Conservation (phyloP, 2,113 vertebrate species). For the Eupsittula cactorum region DNA sequence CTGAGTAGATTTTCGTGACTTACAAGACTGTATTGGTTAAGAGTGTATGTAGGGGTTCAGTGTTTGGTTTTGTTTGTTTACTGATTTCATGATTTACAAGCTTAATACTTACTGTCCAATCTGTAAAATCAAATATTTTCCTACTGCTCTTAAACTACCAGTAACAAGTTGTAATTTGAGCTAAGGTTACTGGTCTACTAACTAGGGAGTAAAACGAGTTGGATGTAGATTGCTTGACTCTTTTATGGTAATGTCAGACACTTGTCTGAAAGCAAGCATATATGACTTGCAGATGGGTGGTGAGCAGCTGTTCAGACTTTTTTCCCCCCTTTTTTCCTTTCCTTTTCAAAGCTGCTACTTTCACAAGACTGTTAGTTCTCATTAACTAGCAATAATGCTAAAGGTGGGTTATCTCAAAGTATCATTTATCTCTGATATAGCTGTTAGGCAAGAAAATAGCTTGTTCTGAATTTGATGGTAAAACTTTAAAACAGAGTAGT, state of each 20-base stretch:
- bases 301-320: background rate
- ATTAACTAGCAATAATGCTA: background rate
- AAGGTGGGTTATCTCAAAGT: background rate
- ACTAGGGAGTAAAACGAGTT: background rate
- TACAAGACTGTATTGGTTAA: background rate
- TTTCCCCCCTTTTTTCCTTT: background rate
- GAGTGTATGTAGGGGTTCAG: background rate
- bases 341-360: background rate
- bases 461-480: background rate
- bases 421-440: background rate
- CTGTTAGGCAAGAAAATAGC: background rate
- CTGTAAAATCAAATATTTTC: background rate
- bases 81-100: background rate
- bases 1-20: background rate
- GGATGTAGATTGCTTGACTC: background rate
- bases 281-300: background rate
- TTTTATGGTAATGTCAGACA: background rate
- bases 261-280: background rate
- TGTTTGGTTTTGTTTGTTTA: background rate
- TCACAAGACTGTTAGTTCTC: background rate
- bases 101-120: background rate
- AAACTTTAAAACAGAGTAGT: background rate
- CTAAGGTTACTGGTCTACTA: background rate
- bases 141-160: background rate
- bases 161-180: background rate